Conservation (phyloP, 2,888 invertebrate genomes). For the Spialia ferax region DNA sequence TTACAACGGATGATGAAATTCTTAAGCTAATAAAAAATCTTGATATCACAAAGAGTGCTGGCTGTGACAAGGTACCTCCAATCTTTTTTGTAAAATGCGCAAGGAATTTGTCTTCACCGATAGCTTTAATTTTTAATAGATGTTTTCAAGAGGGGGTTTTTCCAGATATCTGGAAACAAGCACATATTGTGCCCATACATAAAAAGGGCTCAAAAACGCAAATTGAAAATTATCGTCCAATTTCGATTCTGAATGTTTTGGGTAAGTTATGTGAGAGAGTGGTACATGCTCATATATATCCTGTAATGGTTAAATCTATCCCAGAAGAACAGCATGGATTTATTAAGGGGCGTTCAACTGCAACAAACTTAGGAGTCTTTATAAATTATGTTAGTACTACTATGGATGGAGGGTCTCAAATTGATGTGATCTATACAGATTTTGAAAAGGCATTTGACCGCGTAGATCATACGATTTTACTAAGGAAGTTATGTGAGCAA, state of each 20-base stretch:
- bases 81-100: slow-evolving; percentile 11
- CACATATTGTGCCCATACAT: slow-evolving; percentile 18
- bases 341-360: slow-evolving; percentile 42
- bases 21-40: neutral
- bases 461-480: slow-evolving; percentile 41
- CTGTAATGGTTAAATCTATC: neutral
- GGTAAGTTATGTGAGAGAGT: slow-evolving; percentile 17
- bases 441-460: slow-evolving; percentile 49
- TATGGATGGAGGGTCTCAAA: slow-evolving; percentile 43
- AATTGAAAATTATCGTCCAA: slow-evolving; percentile 26
- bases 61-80: slow-evolving; percentile 2
- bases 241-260: slow-evolving; percentile 13
- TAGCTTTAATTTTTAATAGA: slow-evolving; percentile 20
- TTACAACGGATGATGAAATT: neutral
- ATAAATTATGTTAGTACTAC: slow-evolving; percentile 28
- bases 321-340: slow-evolving; percentile 38
- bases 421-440: slow-evolving; percentile 49
- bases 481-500: slow-evolving; percentile 35
- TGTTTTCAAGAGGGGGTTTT: slow-evolving; percentile 19
- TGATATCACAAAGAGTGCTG: neutral
- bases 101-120: neutral
- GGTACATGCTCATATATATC: slow-evolving; percentile 23
- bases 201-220: slow-evolving; percentile 17
- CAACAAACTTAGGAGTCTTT: slow-evolving; percentile 42
- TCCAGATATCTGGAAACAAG: slow-evolving; percentile 16